phyloP scores from a whole-genome alignment of 2,797 vertebrate species.

The Pantherophis vulpinus region DNA sequence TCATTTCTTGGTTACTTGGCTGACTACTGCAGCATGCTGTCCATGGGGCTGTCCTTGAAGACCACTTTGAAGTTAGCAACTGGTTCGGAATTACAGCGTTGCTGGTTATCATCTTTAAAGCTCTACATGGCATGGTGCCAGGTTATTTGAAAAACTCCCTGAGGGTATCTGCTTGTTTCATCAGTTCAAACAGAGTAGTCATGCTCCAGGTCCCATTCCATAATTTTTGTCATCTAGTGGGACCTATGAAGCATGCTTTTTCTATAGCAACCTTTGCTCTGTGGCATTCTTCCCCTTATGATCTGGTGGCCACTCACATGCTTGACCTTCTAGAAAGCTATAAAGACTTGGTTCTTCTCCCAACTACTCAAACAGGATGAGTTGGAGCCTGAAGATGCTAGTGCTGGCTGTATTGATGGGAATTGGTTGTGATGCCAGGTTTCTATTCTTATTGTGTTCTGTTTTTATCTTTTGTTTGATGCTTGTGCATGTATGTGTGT shows the following conservation, averaged over 20 bases:
- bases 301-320: neutral
- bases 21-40: neutral
- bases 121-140: neutral
- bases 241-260: neutral
- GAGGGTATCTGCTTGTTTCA: neutral
- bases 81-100: neutral
- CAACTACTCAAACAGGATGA: neutral
- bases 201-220: neutral
- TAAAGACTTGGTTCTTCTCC: neutral
- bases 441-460: neutral
- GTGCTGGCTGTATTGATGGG: neutral
- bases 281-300: neutral
- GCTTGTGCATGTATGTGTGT: neutral
- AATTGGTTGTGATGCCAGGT: neutral
- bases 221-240: neutral
- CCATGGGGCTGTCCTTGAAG: neutral
- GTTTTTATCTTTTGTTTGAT: neutral
- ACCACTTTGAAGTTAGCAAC: neutral
- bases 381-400: neutral
- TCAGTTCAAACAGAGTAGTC: neutral
- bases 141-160: neutral
- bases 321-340: neutral
- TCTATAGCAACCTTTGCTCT: neutral
- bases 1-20: neutral
- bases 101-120: neutral